phyloP scores from a whole-genome alignment of 1,140 invertebrate genomes.

The Penaeus chinensis region DNA sequence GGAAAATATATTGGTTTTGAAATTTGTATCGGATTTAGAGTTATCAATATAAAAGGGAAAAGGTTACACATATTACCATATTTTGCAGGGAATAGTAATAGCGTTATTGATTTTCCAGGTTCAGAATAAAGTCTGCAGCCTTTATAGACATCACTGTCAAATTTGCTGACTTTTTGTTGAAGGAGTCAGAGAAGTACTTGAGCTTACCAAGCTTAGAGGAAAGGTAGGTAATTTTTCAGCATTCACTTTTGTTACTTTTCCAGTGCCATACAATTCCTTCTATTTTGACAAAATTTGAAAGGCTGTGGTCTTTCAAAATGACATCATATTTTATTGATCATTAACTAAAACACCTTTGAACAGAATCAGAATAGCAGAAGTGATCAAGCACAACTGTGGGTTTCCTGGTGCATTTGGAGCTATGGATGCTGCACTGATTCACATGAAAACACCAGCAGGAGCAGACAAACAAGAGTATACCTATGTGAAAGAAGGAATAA shows the following conservation, averaged over 20 bases:
- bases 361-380: constrained; percentile 37
- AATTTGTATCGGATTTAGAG: too few relatives aligned
- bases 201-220: constrained; percentile 8
- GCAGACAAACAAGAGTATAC: not conserved
- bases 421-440: constrained; percentile 32
- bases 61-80: too few relatives aligned
- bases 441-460: not conserved
- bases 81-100: too few relatives aligned
- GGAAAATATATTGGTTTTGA: too few relatives aligned
- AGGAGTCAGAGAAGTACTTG: constrained; percentile 2
- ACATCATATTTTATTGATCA: too few relatives aligned
- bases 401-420: constrained; percentile 37
- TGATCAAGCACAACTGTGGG: constrained; percentile 29
- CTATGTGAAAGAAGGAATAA: not conserved
- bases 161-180: constrained; percentile 16
- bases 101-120: not conserved
- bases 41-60: too few relatives aligned
- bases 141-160: constrained; percentile 6
- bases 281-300: not conserved
- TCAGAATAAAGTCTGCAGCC: not conserved
- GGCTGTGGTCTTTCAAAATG: too few relatives aligned
- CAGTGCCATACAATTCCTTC: not conserved
- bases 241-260: not conserved
- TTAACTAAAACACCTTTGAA: too few relatives aligned
- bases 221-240: not conserved